Evolutionary conservation across 2,797 vertebrate species (phyloP).

Genomic region (Gymnopithys bicolor): DNA sequence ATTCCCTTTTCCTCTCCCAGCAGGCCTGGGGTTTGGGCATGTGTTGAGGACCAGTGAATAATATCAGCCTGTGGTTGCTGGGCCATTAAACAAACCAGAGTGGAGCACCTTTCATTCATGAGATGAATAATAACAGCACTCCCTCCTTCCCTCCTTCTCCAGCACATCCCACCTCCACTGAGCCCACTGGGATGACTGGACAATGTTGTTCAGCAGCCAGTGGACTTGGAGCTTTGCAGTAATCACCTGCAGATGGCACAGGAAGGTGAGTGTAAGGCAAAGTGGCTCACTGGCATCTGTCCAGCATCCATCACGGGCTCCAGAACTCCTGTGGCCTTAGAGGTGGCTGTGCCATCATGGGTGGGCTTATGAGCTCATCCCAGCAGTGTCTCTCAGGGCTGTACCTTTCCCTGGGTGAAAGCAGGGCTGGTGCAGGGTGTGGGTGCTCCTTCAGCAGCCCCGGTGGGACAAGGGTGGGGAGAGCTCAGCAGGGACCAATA

Average conservation of each 20-base stretch:
- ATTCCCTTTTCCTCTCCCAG: not conserved
- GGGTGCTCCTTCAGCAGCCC: not conserved
- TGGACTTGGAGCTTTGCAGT: not conserved
- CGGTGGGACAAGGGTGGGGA: not conserved
- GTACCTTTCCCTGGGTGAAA: not conserved
- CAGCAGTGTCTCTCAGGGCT: not conserved
- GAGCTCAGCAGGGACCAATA: not conserved
- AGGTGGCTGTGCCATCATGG: not conserved
- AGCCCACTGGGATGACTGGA: not conserved
- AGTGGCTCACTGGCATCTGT: not conserved
- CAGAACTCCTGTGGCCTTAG: not conserved
- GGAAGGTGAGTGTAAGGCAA: not conserved
- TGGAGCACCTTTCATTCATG: not conserved
- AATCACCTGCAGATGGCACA: not conserved
- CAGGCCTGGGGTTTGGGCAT: conserved; percentile 1
- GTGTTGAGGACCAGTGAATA: not conserved
- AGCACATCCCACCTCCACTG: not conserved
- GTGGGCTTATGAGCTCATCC: not conserved
- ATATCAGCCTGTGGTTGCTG: not conserved
- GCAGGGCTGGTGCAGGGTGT: not conserved
- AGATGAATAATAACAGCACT: not conserved
- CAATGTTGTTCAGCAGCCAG: not conserved
- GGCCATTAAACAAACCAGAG: not conserved
- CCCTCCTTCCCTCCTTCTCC: not conserved
- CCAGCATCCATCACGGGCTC: not conserved